A percentile compares a stretch with the other conserved stretches of the same genome.
These are phyloP conservation scores for Odontocolon sp. DNA, from an alignment of 2,888 invertebrate species.

Conservation along the genomic window DNA sequence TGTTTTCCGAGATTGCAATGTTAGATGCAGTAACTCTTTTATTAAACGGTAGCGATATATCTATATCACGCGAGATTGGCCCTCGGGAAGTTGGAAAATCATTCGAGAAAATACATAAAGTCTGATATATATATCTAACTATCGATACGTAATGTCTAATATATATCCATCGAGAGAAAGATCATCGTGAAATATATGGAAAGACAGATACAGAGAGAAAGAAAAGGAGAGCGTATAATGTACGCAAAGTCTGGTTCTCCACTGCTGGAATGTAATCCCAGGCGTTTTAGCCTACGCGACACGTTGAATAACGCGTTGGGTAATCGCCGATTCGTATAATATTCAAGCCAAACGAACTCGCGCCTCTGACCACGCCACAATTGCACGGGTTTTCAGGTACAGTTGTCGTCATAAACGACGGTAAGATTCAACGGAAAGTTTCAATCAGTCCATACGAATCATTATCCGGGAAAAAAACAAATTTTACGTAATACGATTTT, in stretches of 20 bases:
- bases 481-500: neutral
- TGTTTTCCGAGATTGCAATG: neutral
- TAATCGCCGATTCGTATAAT: conserved; percentile 65
- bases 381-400: conserved; percentile 9
- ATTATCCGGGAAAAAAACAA: neutral
- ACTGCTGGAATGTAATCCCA: conserved; percentile 41
- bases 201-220: neutral
- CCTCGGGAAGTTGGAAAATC: neutral
- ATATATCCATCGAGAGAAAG: no score
- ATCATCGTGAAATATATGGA: no score
- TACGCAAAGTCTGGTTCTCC: conserved; percentile 20
- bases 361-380: conserved; percentile 1
- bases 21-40: neutral
- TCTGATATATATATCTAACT: no score
- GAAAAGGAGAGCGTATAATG: neutral
- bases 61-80: conserved; percentile 11
- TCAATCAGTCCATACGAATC: neutral
- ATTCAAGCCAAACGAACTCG: conserved; percentile 48
- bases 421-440: no score
- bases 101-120: neutral
- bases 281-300: conserved; percentile 50
- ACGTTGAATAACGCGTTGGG: conserved; percentile 62
- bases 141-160: no score
- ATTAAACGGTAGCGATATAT: conserved; percentile 24
- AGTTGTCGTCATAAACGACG: no score